Evolutionary conservation across 2,888 invertebrate species (phyloP).

Genomic region (Drosophila macrospina): DNA sequence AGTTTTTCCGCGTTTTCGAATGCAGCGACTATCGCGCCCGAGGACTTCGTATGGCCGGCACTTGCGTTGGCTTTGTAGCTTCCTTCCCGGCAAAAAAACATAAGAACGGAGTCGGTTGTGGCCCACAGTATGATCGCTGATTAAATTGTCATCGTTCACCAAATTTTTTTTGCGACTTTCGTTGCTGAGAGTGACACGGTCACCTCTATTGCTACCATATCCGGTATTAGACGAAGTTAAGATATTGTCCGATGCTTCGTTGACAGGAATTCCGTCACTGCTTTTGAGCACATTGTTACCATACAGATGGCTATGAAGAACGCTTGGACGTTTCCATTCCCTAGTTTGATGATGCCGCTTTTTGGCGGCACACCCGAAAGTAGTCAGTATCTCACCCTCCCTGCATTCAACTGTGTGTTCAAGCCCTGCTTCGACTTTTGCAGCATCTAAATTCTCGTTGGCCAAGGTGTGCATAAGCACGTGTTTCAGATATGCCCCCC

Average conservation of each 20-base stretch:
- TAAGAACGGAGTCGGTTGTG: conserved; percentile 29
- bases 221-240: background rate
- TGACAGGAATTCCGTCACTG: background rate
- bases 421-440: background rate
- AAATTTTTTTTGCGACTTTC: background rate
- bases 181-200: background rate
- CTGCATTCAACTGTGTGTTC: conserved; percentile 7
- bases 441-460: conserved; percentile 22
- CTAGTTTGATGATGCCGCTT: background rate
- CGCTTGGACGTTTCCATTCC: background rate
- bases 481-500: conserved; percentile 6
- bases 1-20: conserved; percentile 43
- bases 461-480: conserved; percentile 25
- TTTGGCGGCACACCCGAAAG: conserved; percentile 24
- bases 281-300: conserved; percentile 11
- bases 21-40: conserved; percentile 41
- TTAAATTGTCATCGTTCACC: background rate
- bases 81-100: conserved; percentile 50
- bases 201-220: background rate
- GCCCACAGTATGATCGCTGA: background rate
- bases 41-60: conserved; percentile 56
- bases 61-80: background rate
- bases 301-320: conserved; percentile 21
- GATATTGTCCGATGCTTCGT: background rate
- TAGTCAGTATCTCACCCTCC: conserved; percentile 18